A percentile compares a stretch with the other conserved stretches of the same genome.
Conservation (phyloP, 2,888 invertebrate species). For the Matsumyia berberina region DNA sequence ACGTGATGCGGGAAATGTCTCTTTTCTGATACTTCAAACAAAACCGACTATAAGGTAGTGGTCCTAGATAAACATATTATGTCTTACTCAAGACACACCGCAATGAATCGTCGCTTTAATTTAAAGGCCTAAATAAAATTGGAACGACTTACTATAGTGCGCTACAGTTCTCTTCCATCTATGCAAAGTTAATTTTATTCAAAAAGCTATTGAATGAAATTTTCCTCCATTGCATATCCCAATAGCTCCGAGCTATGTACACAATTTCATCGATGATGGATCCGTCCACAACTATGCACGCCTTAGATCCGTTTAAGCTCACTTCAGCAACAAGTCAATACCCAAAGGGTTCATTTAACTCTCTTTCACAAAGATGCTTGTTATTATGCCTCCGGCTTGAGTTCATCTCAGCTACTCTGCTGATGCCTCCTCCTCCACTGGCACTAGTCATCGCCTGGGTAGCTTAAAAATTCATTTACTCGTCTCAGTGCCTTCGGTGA, state of each 20-base stretch:
- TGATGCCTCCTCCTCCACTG: not conserved
- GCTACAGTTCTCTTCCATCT: slow-evolving; percentile 8
- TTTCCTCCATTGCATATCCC: slow-evolving; percentile 6
- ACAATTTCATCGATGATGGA: slow-evolving; percentile 31
- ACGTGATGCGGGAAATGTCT: not conserved
- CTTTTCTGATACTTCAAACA: not conserved
- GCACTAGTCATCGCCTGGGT: not conserved
- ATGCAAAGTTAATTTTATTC: slow-evolving; percentile 52
- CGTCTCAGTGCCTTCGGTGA: slow-evolving; percentile 59
- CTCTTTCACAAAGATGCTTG: slow-evolving; percentile 57
- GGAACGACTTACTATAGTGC: not conserved
- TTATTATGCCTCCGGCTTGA: slow-evolving; percentile 51
- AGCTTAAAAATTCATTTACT: slow-evolving; percentile 66
- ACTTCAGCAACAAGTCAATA: slow-evolving; percentile 74
- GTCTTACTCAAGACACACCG: not conserved
- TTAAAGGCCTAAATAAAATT: slow-evolving; percentile 1
- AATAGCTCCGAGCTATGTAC: slow-evolving; percentile 16
- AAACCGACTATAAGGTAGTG: too few species aligned
- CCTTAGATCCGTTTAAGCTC: slow-evolving; percentile 55
- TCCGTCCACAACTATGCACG: not conserved
- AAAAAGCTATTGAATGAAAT: slow-evolving; percentile 56
- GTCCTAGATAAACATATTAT: not conserved
- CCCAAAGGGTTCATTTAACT: slow-evolving; percentile 75
- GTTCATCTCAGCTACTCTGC: slow-evolving; percentile 32
- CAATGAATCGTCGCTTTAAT: not conserved